Base-by-base conservation (phyloP, 2,888 invertebrate genomes). In the Merodon equestris region DNA sequence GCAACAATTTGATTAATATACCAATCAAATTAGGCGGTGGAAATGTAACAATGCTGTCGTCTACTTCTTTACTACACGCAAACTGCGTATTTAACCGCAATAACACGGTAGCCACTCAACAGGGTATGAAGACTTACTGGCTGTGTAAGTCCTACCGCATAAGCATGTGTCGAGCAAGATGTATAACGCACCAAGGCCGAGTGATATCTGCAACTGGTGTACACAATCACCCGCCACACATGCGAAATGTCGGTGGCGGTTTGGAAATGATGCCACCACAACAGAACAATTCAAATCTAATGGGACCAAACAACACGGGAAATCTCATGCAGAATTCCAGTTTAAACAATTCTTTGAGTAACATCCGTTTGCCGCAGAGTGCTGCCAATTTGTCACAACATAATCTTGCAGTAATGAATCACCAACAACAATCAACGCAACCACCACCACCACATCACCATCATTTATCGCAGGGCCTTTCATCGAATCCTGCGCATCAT, bases 61-160 rank as follows among this genome's bases (percentile, higher is more conserved):
- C 89, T 54, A 89, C 89, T 54, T 89, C 89, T 17, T 83, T 89
- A 82, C 85, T 89, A 72, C 89, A 89, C 82, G 88, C 88, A 66
- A 88, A 86, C 81, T 89, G 89, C 77, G 88, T 89, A 47, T 89
- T 89, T 83, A 89, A 89, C 83, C 87, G 89, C 45, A 89, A 89
- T 83, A 89, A 89, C 84, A 89, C 89, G 19, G 89, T 89, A 58
- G 89, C 89, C 74, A 89, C 89, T 27, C 89, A 89, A 81, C 89
- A 89, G 84, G 89, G 89, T 76, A 89, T 89, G 89, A 89, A 89
- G 85, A 89, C 89, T 13, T 89, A 89, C 81, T 89, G 89, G 89
- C 85, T 89, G 53, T 89, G 89, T 82, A 89, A 89, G 79, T 89
- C 89, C 1, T 89, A 89, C 83, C 86, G 89, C 27, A 88, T 89